Evolutionary conservation across 2,113 vertebrate genomes (phyloP).

Genomic region (Lycocorax pyrrhopterus): DNA sequence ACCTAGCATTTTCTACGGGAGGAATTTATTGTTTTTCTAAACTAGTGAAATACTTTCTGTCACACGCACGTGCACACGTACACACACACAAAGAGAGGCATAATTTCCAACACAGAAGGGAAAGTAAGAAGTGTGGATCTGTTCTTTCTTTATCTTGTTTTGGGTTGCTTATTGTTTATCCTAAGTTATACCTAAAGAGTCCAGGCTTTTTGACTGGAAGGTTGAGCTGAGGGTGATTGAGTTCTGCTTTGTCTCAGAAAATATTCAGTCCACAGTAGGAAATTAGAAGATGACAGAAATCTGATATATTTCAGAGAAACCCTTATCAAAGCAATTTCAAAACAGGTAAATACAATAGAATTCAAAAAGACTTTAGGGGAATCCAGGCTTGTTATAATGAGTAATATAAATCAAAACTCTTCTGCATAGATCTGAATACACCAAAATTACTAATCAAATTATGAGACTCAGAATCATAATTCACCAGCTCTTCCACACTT

Average conservation of each 20-base stretch:
- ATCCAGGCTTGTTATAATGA: background rate
- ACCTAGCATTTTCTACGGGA: background rate
- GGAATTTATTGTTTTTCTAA: background rate
- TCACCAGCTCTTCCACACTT: background rate
- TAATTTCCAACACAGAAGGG: background rate
- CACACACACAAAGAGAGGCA: rapidly evolving
- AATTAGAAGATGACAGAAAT: background rate
- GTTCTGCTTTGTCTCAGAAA: background rate
- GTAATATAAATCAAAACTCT: background rate
- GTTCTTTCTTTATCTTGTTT: background rate
- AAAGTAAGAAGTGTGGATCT: background rate
- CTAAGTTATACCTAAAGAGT: background rate
- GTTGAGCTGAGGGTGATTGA: rapidly evolving
- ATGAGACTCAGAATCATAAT: background rate
- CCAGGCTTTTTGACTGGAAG: background rate
- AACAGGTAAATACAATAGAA: background rate
- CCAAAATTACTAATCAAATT: background rate
- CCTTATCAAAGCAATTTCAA: background rate
- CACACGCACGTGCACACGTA: too few relatives aligned
- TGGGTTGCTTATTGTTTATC: background rate
- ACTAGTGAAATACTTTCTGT: background rate
- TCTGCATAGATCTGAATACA: background rate
- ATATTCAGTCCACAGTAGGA: background rate
- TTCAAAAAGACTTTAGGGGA: background rate
- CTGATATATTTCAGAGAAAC: background rate